Conservation (phyloP, 2,888 invertebrate genomes). For the Drosophila longiperda region DNA sequence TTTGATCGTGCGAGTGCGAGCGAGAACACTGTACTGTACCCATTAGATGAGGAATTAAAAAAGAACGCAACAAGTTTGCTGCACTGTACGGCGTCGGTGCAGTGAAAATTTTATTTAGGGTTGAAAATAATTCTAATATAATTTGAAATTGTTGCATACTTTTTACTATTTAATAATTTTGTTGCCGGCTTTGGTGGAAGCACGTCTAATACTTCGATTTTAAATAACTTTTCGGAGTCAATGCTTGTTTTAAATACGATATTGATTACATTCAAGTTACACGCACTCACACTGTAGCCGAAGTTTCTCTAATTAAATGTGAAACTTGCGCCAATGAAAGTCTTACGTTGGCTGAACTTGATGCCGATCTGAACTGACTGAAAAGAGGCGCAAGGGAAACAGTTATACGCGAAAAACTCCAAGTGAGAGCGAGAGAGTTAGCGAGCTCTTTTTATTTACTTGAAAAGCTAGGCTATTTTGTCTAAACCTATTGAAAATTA, state of each 20-base stretch:
- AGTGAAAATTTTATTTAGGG: constrained; percentile 66
- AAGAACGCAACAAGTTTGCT: constrained; percentile 63
- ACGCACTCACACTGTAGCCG: constrained; percentile 13
- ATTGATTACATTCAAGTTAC: constrained; percentile 22
- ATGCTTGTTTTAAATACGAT: constrained; percentile 2
- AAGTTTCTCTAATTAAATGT: constrained; percentile 60
- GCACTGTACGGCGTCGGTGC: constrained; percentile 27
- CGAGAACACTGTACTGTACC: constrained; percentile 51
- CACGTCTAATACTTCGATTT: neutral
- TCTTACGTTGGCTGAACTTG: constrained; percentile 31
- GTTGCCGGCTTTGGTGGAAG: constrained; percentile 58
- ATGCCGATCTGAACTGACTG: constrained; percentile 33
- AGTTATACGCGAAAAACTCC: constrained; percentile 6
- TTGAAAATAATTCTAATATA: constrained; percentile 68
- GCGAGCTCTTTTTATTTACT: constrained; percentile 16
- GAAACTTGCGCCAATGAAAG: constrained; percentile 58
- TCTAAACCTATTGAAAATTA: neutral
- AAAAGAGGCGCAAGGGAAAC: constrained; percentile 38
- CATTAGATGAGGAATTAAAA: constrained; percentile 8
- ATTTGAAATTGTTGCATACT: constrained; percentile 72
- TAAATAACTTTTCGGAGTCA: neutral
- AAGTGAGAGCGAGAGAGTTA: constrained; percentile 41
- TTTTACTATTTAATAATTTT: constrained; percentile 65
- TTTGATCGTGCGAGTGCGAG: constrained; percentile 48
- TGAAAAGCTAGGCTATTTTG: neutral